Percentiles rank a stretch among this genome's conserved stretches.
Evolutionary conservation across 2,113 vertebrate species (phyloP).

Genomic region (Boulengeromyrus knoepffleri): DNA sequence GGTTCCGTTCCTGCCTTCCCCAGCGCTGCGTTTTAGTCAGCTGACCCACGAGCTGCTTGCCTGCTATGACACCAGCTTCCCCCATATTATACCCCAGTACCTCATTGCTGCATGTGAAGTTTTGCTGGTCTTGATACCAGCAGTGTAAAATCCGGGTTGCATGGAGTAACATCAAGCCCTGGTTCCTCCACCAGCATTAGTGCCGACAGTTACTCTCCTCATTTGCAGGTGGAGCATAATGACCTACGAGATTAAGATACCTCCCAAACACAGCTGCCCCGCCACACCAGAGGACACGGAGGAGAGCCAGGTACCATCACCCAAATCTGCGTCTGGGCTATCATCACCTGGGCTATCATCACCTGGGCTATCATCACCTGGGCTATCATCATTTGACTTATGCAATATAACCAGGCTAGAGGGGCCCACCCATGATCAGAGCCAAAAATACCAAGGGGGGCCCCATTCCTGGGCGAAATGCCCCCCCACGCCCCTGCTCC

Average conservation of each 20-base stretch:
- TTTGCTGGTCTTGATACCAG: neutral
- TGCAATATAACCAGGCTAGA: neutral
- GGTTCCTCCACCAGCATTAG: neutral
- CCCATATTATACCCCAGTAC: neutral
- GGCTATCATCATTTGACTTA: neutral
- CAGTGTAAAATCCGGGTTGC: neutral
- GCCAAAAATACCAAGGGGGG: neutral
- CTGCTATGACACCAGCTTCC: neutral
- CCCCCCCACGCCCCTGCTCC: too few relatives aligned
- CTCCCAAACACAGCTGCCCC: conserved; percentile 78
- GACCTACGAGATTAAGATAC: conserved; percentile 96
- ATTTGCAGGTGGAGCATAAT: conserved; percentile 90
- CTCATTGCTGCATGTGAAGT: neutral
- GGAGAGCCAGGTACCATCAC: conserved; percentile 73
- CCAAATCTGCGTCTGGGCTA: neutral
- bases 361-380: too few relatives aligned
- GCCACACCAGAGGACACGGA: conserved; percentile 74
- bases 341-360: too few relatives aligned
- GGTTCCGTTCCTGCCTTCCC: neutral
- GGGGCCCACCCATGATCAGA: neutral
- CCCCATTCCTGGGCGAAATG: neutral
- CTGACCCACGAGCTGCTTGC: neutral
- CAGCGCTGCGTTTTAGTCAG: neutral
- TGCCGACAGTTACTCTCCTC: conserved; percentile 11
- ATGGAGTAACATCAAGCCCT: neutral